Evolutionary conservation across 2,797 vertebrate species (phyloP).

Genomic region (Alcedo quadribrachys): DNA sequence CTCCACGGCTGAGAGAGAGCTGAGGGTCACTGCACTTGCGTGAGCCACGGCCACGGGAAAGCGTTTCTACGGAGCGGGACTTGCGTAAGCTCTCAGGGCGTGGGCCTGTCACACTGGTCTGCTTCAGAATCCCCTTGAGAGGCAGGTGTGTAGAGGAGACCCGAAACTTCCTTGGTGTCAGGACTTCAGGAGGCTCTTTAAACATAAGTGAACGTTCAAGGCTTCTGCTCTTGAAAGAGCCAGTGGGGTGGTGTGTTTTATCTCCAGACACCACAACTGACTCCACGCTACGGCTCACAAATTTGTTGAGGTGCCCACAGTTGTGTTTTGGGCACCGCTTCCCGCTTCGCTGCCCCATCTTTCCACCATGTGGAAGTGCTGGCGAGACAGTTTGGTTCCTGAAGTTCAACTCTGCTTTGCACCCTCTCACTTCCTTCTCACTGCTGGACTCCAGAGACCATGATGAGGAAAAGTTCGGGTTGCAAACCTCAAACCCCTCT

Average conservation of each 20-base stretch:
- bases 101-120: conserved; percentile 50
- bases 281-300: conserved; percentile 72
- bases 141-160: conserved; percentile 53
- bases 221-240: conserved; percentile 74
- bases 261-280: conserved; percentile 64
- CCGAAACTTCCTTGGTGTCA: conserved; percentile 60
- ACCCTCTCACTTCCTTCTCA: conserved; percentile 77
- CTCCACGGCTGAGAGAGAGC: conserved; percentile 19
- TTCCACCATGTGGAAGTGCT: conserved; percentile 27
- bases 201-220: conserved; percentile 78
- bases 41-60: conserved; percentile 35
- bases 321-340: conserved; percentile 34
- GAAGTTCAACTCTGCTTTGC: conserved; percentile 43
- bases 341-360: conserved; percentile 54
- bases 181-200: conserved; percentile 78
- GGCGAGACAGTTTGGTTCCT: conserved; percentile 32
- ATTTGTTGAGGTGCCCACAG: conserved; percentile 40
- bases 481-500: conserved; percentile 58
- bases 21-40: conserved; percentile 49
- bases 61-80: conserved; percentile 77
- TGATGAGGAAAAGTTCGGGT: conserved; percentile 62
- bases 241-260: conserved; percentile 38
- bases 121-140: conserved; percentile 85
- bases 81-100: conserved; percentile 76
- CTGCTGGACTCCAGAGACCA: conserved; percentile 82